Percentiles rank a stretch among this genome's conserved stretches.
Evolutionary conservation across 2,113 vertebrate species (phyloP).

Genomic region (Ia io): DNA sequence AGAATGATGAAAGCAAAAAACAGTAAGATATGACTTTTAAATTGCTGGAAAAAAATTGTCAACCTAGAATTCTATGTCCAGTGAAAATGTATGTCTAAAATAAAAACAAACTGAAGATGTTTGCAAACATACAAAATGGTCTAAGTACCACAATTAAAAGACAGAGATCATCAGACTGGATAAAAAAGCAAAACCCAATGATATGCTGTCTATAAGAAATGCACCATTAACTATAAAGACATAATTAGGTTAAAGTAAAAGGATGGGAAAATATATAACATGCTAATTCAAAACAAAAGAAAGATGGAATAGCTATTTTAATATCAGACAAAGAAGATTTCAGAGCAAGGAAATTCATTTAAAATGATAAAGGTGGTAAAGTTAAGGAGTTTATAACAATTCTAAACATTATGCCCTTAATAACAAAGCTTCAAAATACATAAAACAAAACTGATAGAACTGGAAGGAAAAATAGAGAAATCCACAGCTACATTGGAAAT

Average conservation of each 20-base stretch:
- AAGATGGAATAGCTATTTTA: neutral
- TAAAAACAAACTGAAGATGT: neutral
- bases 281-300: neutral
- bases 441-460: neutral
- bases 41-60: neutral
- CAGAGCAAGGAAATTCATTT: neutral
- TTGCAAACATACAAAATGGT: neutral
- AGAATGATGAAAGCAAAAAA: constrained; percentile 3
- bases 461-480: neutral
- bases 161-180: neutral
- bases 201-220: neutral
- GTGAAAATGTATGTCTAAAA: neutral
- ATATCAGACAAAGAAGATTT: neutral
- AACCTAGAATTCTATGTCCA: neutral
- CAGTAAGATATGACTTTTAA: neutral
- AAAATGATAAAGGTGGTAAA: neutral
- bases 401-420: neutral
- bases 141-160: neutral
- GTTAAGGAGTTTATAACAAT: neutral
- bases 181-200: constrained; percentile 8
- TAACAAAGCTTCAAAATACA: neutral
- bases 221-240: neutral
- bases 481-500: neutral
- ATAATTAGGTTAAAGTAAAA: neutral
- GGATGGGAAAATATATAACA: neutral